Base-by-base conservation (phyloP, 2,797 vertebrate genomes). In the Melanotaenia boesemani region DNA sequence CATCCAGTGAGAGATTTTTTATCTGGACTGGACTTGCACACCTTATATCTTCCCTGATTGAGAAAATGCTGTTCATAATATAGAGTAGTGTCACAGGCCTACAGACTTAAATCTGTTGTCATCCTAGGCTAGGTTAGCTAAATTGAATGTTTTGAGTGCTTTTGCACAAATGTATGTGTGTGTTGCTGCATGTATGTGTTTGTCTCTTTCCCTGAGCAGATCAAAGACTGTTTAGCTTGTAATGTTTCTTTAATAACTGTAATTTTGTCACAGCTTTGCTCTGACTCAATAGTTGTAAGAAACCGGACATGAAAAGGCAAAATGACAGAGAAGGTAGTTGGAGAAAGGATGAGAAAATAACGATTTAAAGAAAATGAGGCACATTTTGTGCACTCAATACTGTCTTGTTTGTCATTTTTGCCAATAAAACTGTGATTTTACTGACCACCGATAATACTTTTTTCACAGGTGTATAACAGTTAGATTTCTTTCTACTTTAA, bases 211-310 rank as follows among this genome's bases (percentile, higher is more conserved):
- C 36, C 7, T 12, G 44, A 66, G 77, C 69, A 63, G 76, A 76
- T 65, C 57, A 34, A 41, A 73, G 62, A 56, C 57, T 1, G 50
- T 79, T 80, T 58, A 79, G 81, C 80, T 80, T 82, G 81, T 84
- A 84, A 81, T 78, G 81, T 63, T 78, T 76, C 37, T 71, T 74
- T 89, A 90, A 91, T 89, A 86, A 83, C 84, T 58, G 86, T 84
- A 88, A 90, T 92, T 87, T 77, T 8, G 30, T 67, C 64, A 10
- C 70, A 65, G 77, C 71, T 76, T 81, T 57, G 72, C 66, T 70
- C 76, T 48, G 82, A 75, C 77, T 87, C 88, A 54, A 79, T 86
- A 74, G 67, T 57, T 46, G 76, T 0, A 16, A 82, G 71, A 69
- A 37, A 63, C 39, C 39, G 0, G 26, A 11, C 52, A 70, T 75